Base-by-base conservation (phyloP, 2,113 vertebrate species). In the Formicarius rufipectus region DNA sequence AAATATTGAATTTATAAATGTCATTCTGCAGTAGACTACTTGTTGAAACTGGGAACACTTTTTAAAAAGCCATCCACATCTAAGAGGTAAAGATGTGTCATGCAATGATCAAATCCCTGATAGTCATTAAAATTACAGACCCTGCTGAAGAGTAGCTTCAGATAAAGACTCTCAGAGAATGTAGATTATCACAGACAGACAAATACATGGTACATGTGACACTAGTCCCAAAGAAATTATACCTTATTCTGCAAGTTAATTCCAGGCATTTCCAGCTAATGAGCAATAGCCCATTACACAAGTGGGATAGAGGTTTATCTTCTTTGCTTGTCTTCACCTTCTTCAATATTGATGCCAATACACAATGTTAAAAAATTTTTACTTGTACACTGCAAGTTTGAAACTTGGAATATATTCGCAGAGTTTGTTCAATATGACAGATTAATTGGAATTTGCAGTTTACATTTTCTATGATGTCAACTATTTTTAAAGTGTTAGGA, bases 101-200 rank as follows among this genome's bases (percentile, higher is more conserved):
- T 44, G 22, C 39, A 96, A 73, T 89, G 90, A 95, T 94, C 62
- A 80, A 83, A 90, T 80, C 62, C 53, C 58, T 75, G 64, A 73
- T 69, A 92, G 83, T 59, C 86, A 95, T 96, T 95, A 77, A 95
- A 95, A 94, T 89, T 63, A 92, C 75, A 78, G 60, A 72, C 47
- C 9, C 31, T 79, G 55, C 39, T 75, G 80, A 95, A 95, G 50
- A 87, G 27, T 31, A 89, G 58, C 18, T 83, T 88, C 49, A 92
- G 37, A 89, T 81, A 87, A 84, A 80, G n/a, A 39, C 30, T 77
- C 87, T 22, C 9, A 84, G 71, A 87, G 64, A 72, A 87, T 69
- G 63, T 72, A 87, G 71, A 91, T 79, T 88, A 58, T 90, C 47
- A 73, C 31, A 90, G 78, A 56, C 39, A 69, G 71, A 79, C 12